Base-by-base conservation (phyloP, 2,113 vertebrate genomes). In the Dipodomys stephensi region DNA sequence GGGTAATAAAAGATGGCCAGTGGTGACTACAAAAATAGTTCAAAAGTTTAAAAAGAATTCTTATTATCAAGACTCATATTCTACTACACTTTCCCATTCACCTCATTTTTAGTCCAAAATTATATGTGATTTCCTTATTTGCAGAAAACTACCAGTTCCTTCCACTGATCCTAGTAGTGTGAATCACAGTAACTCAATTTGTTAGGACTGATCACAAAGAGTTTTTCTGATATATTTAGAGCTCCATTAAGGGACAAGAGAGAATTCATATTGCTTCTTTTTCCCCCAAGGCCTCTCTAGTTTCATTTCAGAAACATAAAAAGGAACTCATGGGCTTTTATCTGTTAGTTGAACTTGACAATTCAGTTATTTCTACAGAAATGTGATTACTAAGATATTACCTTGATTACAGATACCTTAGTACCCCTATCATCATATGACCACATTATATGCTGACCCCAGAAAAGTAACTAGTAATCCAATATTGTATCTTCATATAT, bases 31-130 rank as follows among this genome's bases (percentile, higher is more conserved):
- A 57, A 57, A 57, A 57, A 57, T 28, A 12, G 7, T 71, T 94
- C 15, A 88, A 90, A 95, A 73, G 23, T 49, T 49, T 86, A 25
- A 88, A 90, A 46, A 87, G 4, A n/a, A 85, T 74, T 12, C 16
- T 91, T 18, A 89, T 74, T 60, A 80, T 9, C 5, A 18, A 76
- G 53, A 74, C 78, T 85, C 23, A 62, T 46, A 81, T 46, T 74
- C 46, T 73, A 7, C 32, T 74, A 28, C 30, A 85, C 44, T 79
- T 82, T 53, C 39, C 6, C 22, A 27, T 25, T 69, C 72, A 32
- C 23, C 76, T 64, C 15, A 71, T 71, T 49, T 67, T 77, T 18
- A 87, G 27, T 46, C 30, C 82, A 28, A 32, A 81, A 83, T 74
- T 8, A 39, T 7, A 32, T 44, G 25, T 72, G 27, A 6, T 90